These are phyloP conservation scores for Caenorhabditis remanei DNA, from an alignment of 1,140 invertebrate genomes.

Conservation along the genomic window DNA sequence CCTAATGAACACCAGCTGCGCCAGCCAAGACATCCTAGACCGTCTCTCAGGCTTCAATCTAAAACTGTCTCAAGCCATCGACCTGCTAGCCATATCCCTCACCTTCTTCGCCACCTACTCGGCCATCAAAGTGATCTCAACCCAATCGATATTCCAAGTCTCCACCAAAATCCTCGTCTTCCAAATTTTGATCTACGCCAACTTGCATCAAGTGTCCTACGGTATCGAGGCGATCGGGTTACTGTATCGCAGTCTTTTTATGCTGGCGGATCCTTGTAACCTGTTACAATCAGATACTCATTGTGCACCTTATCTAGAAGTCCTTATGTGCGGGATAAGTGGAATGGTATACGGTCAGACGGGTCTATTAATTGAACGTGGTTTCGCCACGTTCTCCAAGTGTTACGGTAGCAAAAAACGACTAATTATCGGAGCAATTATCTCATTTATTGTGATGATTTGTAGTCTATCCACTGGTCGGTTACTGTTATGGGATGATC, in stretches of 20 bases:
- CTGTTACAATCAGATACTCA: neutral
- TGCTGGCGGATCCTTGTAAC: neutral
- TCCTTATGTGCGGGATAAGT: neutral
- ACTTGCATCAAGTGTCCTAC: constrained; percentile 3
- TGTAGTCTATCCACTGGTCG: neutral
- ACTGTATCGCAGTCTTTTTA: neutral
- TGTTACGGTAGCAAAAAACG: neutral
- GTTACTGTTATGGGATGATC: constrained; percentile 15
- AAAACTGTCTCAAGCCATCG: neutral
- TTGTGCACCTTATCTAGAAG: neutral
- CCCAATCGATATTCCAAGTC: neutral
- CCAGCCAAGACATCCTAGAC: neutral
- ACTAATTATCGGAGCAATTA: neutral
- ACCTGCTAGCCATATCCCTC: neutral
- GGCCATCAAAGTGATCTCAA: neutral
- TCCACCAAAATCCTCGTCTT: neutral
- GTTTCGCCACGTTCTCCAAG: neutral
- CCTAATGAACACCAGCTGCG: neutral
- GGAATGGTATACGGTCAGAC: constrained; percentile 29
- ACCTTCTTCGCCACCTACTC: neutral
- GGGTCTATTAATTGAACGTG: neutral
- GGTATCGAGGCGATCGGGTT: neutral
- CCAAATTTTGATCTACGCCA: constrained; percentile 17
- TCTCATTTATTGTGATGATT: neutral
- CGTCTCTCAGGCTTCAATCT: neutral